Conservation (phyloP, 2,797 vertebrate genomes). For the Chelmon rostratus region DNA sequence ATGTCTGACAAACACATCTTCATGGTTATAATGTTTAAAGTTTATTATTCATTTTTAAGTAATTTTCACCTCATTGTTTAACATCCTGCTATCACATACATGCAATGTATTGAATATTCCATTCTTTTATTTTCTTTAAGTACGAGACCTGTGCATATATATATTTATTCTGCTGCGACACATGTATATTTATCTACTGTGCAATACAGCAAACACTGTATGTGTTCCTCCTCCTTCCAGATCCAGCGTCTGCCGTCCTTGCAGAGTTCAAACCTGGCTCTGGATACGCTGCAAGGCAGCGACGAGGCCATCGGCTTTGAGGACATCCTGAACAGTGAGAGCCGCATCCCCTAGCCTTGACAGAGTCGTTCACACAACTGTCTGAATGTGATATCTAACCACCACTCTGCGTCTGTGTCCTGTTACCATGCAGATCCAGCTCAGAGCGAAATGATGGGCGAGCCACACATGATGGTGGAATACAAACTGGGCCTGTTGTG, state of each 20-base stretch:
- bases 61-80: neutral
- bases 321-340: conserved; percentile 93
- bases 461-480: conserved; percentile 95
- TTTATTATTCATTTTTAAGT: neutral
- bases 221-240: conserved; percentile 80
- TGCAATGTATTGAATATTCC: no score
- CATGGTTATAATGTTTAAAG: no score
- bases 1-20: no score
- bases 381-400: conserved; percentile 1
- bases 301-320: conserved; percentile 94
- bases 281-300: conserved; percentile 93
- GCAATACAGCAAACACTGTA: no score
- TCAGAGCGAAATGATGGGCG: conserved; percentile 94
- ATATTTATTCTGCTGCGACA: no score
- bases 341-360: no score
- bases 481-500: conserved; percentile 93
- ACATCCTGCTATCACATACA: neutral
- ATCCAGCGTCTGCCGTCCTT: conserved; percentile 96
- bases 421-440: conserved; percentile 88
- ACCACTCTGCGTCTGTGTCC: neutral
- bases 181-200: no score
- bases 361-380: neutral
- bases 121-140: no score
- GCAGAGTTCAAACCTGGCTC: conserved; percentile 92
- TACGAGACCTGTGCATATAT: no score